A percentile compares a stretch with the other conserved stretches of the same genome.
Conservation (phyloP, 1,140 invertebrate species). For the Galleria mellonella region DNA sequence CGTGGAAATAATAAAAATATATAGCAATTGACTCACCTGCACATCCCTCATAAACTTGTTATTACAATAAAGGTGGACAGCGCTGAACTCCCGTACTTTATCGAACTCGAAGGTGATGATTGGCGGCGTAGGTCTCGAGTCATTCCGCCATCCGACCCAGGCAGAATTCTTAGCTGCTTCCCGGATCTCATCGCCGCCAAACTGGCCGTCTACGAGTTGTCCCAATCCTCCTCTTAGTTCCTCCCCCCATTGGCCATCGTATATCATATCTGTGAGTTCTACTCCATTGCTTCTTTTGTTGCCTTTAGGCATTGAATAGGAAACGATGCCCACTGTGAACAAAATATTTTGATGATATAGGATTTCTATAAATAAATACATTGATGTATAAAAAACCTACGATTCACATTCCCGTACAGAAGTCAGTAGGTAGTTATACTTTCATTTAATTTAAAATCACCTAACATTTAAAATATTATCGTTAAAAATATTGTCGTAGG, state of each 20-base stretch:
- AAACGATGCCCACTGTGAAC: slow-evolving; percentile 84
- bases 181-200: slow-evolving; percentile 63
- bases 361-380: too few relatives aligned
- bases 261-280: slow-evolving; percentile 92
- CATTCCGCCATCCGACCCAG: slow-evolving; percentile 96
- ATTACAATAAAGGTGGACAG: slow-evolving; percentile 87
- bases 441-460: slow-evolving; percentile 2
- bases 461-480: too few relatives aligned
- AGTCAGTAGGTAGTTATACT: too few relatives aligned
- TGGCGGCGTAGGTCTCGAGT: slow-evolving; percentile 77
- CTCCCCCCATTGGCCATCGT: slow-evolving; percentile 89
- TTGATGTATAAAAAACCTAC: too few relatives aligned
- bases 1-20: too few relatives aligned
- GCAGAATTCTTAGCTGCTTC: slow-evolving; percentile 82
- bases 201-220: slow-evolving; percentile 90
- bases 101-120: slow-evolving; percentile 93
- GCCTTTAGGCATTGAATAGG: slow-evolving; percentile 91
- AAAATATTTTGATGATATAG: slow-evolving; percentile 4
- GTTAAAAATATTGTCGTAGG: too few relatives aligned
- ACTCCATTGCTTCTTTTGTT: slow-evolving; percentile 86
- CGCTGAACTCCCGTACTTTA: slow-evolving; percentile 88
- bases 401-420: too few relatives aligned
- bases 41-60: slow-evolving; percentile 88
- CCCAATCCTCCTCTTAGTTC: slow-evolving; percentile 88
- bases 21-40: slow-evolving; percentile 81